These are phyloP conservation scores for Sitta carolinensis DNA, from an alignment of 2,797 vertebrate species.

Conservation along the genomic window DNA sequence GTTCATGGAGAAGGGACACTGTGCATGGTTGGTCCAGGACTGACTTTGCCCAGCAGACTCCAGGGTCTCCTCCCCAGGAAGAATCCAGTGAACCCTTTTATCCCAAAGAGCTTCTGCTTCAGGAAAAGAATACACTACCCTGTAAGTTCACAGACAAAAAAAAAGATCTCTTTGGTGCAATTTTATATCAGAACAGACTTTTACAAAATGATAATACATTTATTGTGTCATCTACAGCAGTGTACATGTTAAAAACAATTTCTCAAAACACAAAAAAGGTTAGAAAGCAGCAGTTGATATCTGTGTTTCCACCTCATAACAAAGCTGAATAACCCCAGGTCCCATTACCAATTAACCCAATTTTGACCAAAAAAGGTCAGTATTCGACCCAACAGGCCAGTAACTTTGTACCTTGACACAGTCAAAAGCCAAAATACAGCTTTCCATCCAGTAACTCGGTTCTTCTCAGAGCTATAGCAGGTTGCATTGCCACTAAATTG, in stretches of 20 bases:
- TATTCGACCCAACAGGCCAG: background rate
- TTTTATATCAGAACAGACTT: constrained; percentile 56
- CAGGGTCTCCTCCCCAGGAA: background rate
- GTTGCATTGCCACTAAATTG: constrained; percentile 27
- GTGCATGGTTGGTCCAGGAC: accelerated
- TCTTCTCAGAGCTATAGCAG: constrained; percentile 31
- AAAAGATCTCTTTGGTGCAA: constrained; percentile 17
- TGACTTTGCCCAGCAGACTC: background rate
- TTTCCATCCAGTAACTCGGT: constrained; percentile 32
- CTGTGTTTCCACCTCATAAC: constrained; percentile 47
- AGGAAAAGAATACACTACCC: background rate
- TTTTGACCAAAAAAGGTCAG: constrained; percentile 30
- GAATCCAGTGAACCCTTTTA: background rate
- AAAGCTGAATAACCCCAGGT: constrained; percentile 35
- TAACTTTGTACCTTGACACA: constrained; percentile 29
- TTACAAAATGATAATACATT: constrained; percentile 74
- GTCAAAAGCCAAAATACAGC: constrained; percentile 61
- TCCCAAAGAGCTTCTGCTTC: background rate
- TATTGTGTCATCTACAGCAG: constrained; percentile 76
- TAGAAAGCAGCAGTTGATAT: constrained; percentile 48
- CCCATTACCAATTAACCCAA: constrained; percentile 5
- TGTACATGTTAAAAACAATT: constrained; percentile 66
- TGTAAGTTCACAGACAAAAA: background rate
- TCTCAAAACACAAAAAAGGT: constrained; percentile 64
- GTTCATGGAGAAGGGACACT: background rate